phyloP scores from a whole-genome alignment of 2,888 invertebrate species.

The Tenthredo notha region DNA sequence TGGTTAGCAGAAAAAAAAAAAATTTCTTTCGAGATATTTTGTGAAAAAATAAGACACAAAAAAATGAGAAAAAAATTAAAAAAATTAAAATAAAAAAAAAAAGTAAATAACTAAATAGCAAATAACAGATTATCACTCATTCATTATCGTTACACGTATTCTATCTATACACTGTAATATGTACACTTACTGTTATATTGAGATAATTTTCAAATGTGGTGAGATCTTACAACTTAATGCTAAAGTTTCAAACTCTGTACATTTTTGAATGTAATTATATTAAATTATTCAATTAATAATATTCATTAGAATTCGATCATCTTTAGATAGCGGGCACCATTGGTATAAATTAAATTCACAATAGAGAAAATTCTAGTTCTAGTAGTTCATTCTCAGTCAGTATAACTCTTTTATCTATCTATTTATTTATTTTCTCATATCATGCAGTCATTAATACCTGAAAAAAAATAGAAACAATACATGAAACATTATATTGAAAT shows the following conservation, averaged over 20 bases:
- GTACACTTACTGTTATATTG: constrained; percentile 29
- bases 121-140: constrained; percentile 25
- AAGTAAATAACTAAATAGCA: neutral
- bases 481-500: neutral
- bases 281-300: constrained; percentile 55
- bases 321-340: constrained; percentile 55
- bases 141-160: constrained; percentile 6
- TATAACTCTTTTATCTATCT: neutral
- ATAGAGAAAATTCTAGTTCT: neutral
- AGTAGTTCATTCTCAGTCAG: neutral
- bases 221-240: constrained; percentile 9
- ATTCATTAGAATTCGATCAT: constrained; percentile 53
- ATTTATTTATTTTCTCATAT: neutral
- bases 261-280: constrained; percentile 58
- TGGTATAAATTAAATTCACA: constrained; percentile 36
- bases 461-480: neutral
- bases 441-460: neutral
- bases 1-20: neutral
- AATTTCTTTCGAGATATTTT: neutral
- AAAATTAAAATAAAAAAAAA: neutral
- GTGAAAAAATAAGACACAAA: neutral
- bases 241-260: constrained; percentile 58
- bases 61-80: neutral
- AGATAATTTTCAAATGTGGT: constrained; percentile 42
- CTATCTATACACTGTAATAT: constrained; percentile 29